phyloP scores from a whole-genome alignment of 92 coral and sea anemone genomes.

The Umimayanthus kanabou region DNA sequence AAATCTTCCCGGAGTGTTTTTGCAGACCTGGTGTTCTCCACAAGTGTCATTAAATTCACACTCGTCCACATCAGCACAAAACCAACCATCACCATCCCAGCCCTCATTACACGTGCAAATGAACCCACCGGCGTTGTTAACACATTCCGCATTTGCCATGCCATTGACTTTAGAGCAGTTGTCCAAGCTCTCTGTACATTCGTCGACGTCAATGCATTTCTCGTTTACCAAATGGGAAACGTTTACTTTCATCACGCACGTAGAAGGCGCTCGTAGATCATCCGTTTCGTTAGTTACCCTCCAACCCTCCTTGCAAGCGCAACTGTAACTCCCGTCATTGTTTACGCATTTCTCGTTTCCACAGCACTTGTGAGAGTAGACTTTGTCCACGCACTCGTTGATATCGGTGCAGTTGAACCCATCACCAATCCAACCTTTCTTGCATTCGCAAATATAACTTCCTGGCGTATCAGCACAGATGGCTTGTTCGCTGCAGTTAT shows the following conservation, averaged over 20 bases:
- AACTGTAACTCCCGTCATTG: slow-evolving; percentile 55
- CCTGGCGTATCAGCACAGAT: slow-evolving; percentile 55
- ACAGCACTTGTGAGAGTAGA: slow-evolving; percentile 48
- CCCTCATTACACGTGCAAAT: slow-evolving; percentile 52
- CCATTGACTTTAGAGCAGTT: slow-evolving; percentile 61
- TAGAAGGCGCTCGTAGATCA: neutral
- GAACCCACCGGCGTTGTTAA: slow-evolving; percentile 57
- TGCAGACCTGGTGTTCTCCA: slow-evolving; percentile 55
- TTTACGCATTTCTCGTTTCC: slow-evolving; percentile 61
- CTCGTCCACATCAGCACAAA: slow-evolving; percentile 61
- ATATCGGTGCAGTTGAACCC: slow-evolving; percentile 57
- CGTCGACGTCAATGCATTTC: slow-evolving; percentile 54
- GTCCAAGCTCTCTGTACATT: slow-evolving; percentile 56
- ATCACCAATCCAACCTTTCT: slow-evolving; percentile 56
- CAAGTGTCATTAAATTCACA: slow-evolving; percentile 47
- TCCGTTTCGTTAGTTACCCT: slow-evolving; percentile 29
- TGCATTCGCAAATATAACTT: slow-evolving; percentile 48
- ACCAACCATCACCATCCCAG: slow-evolving; percentile 67
- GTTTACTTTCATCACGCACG: slow-evolving; percentile 18
- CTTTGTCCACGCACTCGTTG: slow-evolving; percentile 49
- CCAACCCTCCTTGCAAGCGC: slow-evolving; percentile 62
- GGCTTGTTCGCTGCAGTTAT: slow-evolving; percentile 56
- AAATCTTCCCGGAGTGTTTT: slow-evolving; percentile 53
- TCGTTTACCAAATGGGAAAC: slow-evolving; percentile 14
- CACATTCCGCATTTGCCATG: slow-evolving; percentile 48